Evolutionary conservation across 2,797 vertebrate genomes (phyloP).

Genomic region (Lutjanus argentimaculatus): DNA sequence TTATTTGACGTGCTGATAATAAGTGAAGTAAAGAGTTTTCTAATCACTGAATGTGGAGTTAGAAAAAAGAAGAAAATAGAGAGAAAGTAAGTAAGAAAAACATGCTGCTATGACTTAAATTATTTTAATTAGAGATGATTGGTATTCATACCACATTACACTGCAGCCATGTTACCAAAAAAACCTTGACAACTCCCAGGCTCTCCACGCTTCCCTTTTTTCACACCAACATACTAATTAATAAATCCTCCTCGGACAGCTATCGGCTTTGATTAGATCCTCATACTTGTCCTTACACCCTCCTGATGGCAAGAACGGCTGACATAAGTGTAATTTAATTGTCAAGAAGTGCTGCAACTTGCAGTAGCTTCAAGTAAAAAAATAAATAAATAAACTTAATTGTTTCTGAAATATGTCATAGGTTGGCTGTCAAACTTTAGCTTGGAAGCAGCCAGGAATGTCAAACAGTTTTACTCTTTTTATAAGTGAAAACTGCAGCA

Average conservation of each 20-base stretch:
- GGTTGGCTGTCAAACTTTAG: slow-evolving; percentile 25
- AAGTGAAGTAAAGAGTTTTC: slow-evolving; percentile 37
- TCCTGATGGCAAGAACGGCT: slow-evolving; percentile 43
- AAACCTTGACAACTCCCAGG: slow-evolving; percentile 55
- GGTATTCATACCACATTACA: slow-evolving; percentile 54
- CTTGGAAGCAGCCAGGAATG: slow-evolving; percentile 4
- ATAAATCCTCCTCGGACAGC: slow-evolving; percentile 60
- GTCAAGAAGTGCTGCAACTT: slow-evolving; percentile 19
- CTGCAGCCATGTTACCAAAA: slow-evolving; percentile 50
- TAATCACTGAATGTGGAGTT: slow-evolving; percentile 43
- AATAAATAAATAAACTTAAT: slow-evolving; percentile 15
- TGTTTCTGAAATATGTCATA: slow-evolving; percentile 48
- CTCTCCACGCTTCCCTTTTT: slow-evolving; percentile 29
- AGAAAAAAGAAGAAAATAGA: not conserved
- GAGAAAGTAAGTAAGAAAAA: not conserved
- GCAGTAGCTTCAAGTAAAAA: slow-evolving; percentile 10
- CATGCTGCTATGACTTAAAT: slow-evolving; percentile 30
- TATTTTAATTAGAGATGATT: slow-evolving; percentile 61
- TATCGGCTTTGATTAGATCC: slow-evolving; percentile 59
- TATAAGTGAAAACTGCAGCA: slow-evolving; percentile 9
- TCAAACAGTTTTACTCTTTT: slow-evolving; percentile 28
- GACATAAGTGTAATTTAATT: slow-evolving; percentile 44
- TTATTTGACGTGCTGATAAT: slow-evolving; percentile 43
- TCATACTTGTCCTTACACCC: slow-evolving; percentile 42
- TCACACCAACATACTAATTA: slow-evolving; percentile 65